Evolutionary conservation across 2,797 vertebrate species (phyloP).

Genomic region (Eleutherodactylus coqui): DNA sequence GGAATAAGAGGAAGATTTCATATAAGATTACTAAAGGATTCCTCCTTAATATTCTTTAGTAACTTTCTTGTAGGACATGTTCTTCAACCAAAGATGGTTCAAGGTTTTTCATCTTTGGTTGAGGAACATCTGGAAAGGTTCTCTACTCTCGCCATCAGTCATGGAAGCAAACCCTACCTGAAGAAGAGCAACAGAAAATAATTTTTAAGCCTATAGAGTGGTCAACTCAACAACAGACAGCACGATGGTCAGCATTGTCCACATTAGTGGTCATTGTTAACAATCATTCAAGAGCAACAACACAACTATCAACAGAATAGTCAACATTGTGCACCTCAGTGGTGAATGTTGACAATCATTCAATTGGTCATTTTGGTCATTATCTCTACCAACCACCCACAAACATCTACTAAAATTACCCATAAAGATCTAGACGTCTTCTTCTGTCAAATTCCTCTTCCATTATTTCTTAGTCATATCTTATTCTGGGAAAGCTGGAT

Average conservation of each 20-base stretch:
- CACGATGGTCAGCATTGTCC: no score
- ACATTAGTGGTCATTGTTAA: no score
- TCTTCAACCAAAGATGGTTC: no score
- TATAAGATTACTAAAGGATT: no score
- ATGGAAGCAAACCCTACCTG: constrained; percentile 94
- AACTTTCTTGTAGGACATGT: no score
- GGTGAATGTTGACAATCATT: not conserved
- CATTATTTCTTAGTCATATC: not conserved
- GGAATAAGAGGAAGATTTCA: not conserved
- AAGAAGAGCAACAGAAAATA: constrained; percentile 58
- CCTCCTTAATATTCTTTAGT: no score
- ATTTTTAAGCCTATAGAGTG: not conserved
- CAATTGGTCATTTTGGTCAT: no score
- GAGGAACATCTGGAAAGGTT: constrained; percentile 80
- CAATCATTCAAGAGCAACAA: no score
- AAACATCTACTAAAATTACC: not conserved
- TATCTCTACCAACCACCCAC: not conserved
- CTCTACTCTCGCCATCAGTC: constrained; percentile 95
- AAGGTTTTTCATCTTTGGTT: not conserved
- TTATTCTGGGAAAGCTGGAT: not conserved
- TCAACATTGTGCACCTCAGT: not conserved
- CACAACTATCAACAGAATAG: no score
- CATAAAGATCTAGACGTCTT: not conserved
- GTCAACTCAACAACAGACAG: constrained; percentile 4
- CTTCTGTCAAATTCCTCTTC: not conserved